Evolutionary conservation across 2,113 vertebrate genomes (phyloP).

Genomic region (Dicrurus megarhynchus): DNA sequence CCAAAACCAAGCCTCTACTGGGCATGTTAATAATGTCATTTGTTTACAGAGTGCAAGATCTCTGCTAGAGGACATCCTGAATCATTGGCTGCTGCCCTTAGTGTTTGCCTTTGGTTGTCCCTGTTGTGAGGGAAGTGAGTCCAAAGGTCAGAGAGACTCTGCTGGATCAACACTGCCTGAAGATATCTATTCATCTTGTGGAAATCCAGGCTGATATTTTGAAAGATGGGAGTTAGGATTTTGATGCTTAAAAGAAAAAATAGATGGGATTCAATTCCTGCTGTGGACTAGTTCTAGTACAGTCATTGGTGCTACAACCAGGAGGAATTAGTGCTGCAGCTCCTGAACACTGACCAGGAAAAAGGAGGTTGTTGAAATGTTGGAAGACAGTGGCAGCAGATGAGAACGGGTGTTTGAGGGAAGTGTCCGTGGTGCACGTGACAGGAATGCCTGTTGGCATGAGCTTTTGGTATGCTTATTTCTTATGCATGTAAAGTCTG

Average conservation of each 20-base stretch:
- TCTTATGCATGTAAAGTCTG: not conserved
- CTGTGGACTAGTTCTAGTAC: not conserved
- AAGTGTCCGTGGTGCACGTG: fast-evolving
- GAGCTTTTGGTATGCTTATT: not conserved
- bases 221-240: conserved; percentile 27
- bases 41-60: conserved; percentile 40
- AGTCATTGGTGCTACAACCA: not conserved
- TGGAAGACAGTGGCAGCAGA: not conserved
- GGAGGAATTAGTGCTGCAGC: not conserved
- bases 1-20: conserved; percentile 52
- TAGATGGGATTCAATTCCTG: conserved; percentile 8
- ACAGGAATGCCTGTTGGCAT: not conserved
- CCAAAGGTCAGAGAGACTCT: conserved; percentile 53
- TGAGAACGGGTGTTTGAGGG: not conserved
- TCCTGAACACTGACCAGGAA: not conserved
- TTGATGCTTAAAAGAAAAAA: not conserved
- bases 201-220: conserved; percentile 2
- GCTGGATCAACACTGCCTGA: conserved; percentile 17
- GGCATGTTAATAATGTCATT: conserved; percentile 70
- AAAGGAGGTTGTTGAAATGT: not conserved
- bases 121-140: not conserved
- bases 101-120: conserved; percentile 23
- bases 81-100: conserved; percentile 9
- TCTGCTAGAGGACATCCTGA: conserved; percentile 56
- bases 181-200: conserved; percentile 41